Percentiles rank a stretch among this genome's conserved stretches.
These are phyloP conservation scores for Chrosomus eos DNA, from an alignment of 2,797 vertebrate genomes.

Conservation along the genomic window DNA sequence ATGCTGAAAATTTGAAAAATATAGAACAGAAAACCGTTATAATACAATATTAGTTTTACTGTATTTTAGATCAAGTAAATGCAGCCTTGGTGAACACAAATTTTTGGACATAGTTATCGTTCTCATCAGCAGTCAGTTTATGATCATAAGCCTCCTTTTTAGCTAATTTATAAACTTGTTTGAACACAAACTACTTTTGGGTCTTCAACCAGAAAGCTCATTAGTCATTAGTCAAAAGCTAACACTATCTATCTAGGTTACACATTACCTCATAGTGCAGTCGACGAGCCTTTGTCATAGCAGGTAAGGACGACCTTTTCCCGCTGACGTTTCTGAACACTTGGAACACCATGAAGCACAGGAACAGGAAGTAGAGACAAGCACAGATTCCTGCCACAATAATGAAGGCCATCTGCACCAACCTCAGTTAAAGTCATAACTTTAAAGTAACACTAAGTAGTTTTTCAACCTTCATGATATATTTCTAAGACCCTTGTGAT, in stretches of 20 bases:
- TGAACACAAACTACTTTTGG: background rate
- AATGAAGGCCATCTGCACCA: conserved; percentile 94
- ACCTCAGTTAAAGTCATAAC: conserved; percentile 73
- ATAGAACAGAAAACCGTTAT: too few relatives aligned
- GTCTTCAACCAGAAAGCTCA: background rate
- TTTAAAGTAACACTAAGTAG: too few relatives aligned
- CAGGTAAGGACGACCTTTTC: conserved; percentile 90
- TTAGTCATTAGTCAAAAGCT: background rate
- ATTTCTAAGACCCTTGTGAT: too few relatives aligned
- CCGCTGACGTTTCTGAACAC: conserved; percentile 97
- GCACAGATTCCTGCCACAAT: conserved; percentile 96
- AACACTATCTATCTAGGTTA: background rate
- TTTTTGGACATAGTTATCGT: too few relatives aligned
- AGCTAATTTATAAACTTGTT: background rate
- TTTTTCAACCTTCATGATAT: too few relatives aligned
- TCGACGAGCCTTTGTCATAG: conserved; percentile 93
- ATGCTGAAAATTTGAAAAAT: too few relatives aligned
- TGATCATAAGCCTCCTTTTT: background rate
- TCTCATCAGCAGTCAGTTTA: background rate
- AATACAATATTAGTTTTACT: background rate
- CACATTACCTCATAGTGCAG: conserved; percentile 90
- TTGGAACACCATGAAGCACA: conserved; percentile 98
- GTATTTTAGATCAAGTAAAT: background rate
- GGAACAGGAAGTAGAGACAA: conserved; percentile 97
- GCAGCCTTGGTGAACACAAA: background rate